A percentile compares a stretch with the other conserved stretches of the same genome.
These are phyloP conservation scores for Antheraea yamamai DNA, from an alignment of 2,888 invertebrate genomes.

Conservation along the genomic window DNA sequence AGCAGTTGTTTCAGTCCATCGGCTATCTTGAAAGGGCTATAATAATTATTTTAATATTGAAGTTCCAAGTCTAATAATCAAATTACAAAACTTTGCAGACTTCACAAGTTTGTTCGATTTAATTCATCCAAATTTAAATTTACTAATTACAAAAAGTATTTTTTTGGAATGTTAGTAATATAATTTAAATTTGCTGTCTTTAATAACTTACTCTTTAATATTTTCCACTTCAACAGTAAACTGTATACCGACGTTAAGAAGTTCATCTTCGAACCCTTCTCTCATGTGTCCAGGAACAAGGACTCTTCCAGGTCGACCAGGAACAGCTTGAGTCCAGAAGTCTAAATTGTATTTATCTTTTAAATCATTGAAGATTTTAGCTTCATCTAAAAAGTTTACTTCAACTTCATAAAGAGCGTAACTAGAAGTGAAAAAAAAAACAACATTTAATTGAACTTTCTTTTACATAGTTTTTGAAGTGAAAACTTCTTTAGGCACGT, in stretches of 20 bases:
- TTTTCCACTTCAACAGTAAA: constrained; percentile 50
- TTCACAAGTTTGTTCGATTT: not conserved
- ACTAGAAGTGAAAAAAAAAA: constrained; percentile 38
- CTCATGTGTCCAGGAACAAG: constrained; percentile 47
- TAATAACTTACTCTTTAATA: constrained; percentile 56
- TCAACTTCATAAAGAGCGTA: constrained; percentile 53
- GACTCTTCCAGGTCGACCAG: constrained; percentile 45
- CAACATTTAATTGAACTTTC: not conserved
- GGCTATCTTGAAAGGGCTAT: not conserved
- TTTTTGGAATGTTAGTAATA: not conserved
- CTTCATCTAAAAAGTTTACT: constrained; percentile 44
- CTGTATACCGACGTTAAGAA: constrained; percentile 40
- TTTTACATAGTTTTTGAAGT: too few relatives aligned
- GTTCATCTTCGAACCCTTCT: constrained; percentile 40
- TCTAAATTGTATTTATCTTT: constrained; percentile 45
- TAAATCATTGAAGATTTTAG: constrained; percentile 41
- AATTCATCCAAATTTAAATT: not conserved
- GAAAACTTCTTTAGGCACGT: too few relatives aligned
- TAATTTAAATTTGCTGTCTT: not conserved
- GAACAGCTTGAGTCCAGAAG: constrained; percentile 50
- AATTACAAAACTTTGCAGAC: not conserved
- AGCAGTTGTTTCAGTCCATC: not conserved
- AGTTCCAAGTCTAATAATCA: not conserved
- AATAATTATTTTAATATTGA: not conserved
- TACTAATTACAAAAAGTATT: not conserved